Base-by-base conservation (phyloP, 2,113 vertebrate species). In the Lepus timidus region DNA sequence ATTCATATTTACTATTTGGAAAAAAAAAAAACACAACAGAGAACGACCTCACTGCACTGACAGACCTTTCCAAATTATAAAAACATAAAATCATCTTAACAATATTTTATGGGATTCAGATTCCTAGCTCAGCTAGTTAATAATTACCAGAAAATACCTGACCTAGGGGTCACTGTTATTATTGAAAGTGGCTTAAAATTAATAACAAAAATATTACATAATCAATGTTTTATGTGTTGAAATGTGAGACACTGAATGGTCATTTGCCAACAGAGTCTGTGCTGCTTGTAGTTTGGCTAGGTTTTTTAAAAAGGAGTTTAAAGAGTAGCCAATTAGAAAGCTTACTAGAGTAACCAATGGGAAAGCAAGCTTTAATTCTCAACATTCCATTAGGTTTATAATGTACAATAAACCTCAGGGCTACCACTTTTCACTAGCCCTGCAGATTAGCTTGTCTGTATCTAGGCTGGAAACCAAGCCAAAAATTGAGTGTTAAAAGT, bases 361-460 rank as follows among this genome's bases (percentile, higher is more conserved):
- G 78, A 94, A 95, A 85, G 64, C 82, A 61, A 82, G 64, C 58
- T 88, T 96, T 85, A 52, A 86, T 94, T 94, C 95, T 88, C 82
- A 73, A 86, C 93, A 97, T 97, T 97, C 95, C 97, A 95, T 71
- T 25, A 52, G 93, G 55, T 97, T 97, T 97, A 96, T 94, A 95
- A 94, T 92, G n/a, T 11, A 83, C 88, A 92, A 52, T 97, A 97
- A 97, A 97, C 92, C 87, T 90, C 19, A 19, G 64, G 89, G 74
- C 95, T 94, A 89, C 96, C 76, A 85, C 87, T 90, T 97, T 96
- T 95, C 97, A 95, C 94, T 84, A 61, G 92, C 93, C 79, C 61
- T 61, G 88, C 95, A 96, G 95, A 97, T 96, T 80, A 96, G 93
- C 90, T 93, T 73, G 95, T 95, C 96, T 96, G 84, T 90, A 31